Evolutionary conservation across 2,113 vertebrate species (phyloP), one percentile per base, ranked within the genome.

Genomic region (Oenanthe melanoleuca): DNA sequence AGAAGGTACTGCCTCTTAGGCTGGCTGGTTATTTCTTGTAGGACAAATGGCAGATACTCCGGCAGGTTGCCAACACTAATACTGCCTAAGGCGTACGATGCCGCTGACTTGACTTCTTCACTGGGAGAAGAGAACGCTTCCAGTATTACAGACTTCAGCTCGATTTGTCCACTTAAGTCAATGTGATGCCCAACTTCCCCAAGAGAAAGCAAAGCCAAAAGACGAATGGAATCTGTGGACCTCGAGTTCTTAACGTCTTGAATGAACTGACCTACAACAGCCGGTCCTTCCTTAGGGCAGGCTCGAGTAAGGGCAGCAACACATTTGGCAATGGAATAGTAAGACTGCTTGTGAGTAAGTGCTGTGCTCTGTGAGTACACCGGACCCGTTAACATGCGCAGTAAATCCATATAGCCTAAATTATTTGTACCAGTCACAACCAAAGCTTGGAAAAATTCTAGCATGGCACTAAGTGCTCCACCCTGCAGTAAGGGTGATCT

Each of bases 171-270:
- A 97, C 99, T 99, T 81, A 99, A 98, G 97, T 99, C 99, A 97
- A 99, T 99, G 69, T 99, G 99, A 96, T 99, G 99, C 59, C 99
- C 99, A 93, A 99, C 99, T 97, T 99, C 99, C 56, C 99, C 99
- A 92, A 99, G 97, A 89, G 99, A 99, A 79, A 99, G 99, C 80
- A 99, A 97, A 88, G 99, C 99, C 87, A 99, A 97, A 82, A 99
- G 98, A 26, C 99, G 98, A 97, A 99, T 99, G 83, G 99, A 99
- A 98, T 99, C 99, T 19, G 99, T 99, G 89, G 99, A 99, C 92
- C 99, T 98, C 3, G 99, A 99, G 98, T 99, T 99, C 98, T 99
- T 99, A 96, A 99, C 99, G 11, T 99, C 99, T 97, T 99, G 99
- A 96, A 99, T 99, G 97, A 99, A 99, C 96, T 99, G 99, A 87